Conservation (phyloP, 2,113 vertebrate species). For the Paraplagusia blochii region DNA sequence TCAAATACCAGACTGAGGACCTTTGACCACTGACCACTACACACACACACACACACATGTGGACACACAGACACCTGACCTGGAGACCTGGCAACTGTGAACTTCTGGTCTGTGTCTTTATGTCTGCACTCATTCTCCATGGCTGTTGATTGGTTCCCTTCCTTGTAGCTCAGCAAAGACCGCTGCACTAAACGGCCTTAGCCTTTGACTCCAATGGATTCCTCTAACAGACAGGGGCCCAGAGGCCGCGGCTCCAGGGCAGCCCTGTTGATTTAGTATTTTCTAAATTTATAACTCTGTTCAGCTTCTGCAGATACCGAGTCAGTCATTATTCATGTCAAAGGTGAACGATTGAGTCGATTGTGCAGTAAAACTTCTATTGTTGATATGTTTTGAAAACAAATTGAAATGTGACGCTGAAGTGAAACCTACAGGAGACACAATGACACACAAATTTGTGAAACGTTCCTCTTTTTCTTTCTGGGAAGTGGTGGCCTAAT, state of each 20-base stretch:
- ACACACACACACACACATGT: neutral
- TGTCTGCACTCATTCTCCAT: slow-evolving; percentile 25
- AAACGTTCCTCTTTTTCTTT: no score
- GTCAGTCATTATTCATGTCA: neutral
- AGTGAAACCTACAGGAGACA: no score
- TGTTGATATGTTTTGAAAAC: no score
- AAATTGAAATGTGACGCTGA: no score
- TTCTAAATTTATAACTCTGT: slow-evolving; percentile 14
- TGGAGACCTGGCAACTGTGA: slow-evolving; percentile 32
- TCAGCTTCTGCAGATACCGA: neutral
- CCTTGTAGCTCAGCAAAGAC: slow-evolving; percentile 18
- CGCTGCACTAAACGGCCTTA: slow-evolving; percentile 32
- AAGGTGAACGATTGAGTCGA: neutral
- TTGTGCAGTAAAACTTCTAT: no score
- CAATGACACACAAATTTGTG: no score
- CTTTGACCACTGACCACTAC: slow-evolving; percentile 35
- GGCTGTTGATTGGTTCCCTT: slow-evolving; percentile 15
- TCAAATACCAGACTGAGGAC: slow-evolving; percentile 37
- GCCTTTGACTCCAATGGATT: slow-evolving; percentile 50
- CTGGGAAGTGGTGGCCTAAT: no score
- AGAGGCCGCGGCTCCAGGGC: slow-evolving; percentile 20
- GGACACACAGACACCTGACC: slow-evolving; percentile 26
- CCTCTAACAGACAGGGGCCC: slow-evolving; percentile 19
- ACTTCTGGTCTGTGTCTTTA: slow-evolving; percentile 29
- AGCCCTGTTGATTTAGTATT: slow-evolving; percentile 32